These are phyloP conservation scores for Esox masquinongy DNA, from an alignment of 2,797 vertebrate species.

Conservation along the genomic window DNA sequence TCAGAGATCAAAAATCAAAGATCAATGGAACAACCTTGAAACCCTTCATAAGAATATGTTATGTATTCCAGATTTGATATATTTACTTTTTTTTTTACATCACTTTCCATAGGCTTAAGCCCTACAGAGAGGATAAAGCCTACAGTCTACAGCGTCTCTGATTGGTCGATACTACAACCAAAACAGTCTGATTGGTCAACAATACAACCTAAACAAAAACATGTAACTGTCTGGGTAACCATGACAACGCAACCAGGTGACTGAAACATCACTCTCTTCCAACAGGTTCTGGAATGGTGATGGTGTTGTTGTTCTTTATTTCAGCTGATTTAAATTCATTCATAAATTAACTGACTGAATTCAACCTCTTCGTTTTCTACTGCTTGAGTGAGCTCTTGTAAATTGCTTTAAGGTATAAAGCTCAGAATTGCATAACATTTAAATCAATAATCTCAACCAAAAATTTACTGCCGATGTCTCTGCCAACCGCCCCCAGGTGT, in stretches of 20 bases:
- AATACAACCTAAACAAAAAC: conserved; percentile 37
- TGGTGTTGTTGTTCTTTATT: neutral
- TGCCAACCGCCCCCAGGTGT: conserved; percentile 36
- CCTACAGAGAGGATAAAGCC: conserved; percentile 45
- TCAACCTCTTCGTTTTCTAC: too few species aligned
- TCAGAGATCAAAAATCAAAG: too few species aligned
- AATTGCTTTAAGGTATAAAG: neutral
- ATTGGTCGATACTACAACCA: conserved; percentile 8
- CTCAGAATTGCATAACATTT: neutral
- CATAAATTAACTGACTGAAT: too few species aligned
- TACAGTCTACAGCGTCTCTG: conserved; percentile 33
- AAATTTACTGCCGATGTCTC: neutral
- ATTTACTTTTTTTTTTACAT: neutral
- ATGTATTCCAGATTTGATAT: neutral
- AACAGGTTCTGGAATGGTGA: neutral
- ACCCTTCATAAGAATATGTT: neutral
- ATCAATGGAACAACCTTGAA: neutral
- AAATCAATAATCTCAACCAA: neutral
- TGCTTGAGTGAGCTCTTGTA: neutral
- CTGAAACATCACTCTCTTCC: neutral
- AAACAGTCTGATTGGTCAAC: neutral
- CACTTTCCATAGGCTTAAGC: conserved; percentile 43
- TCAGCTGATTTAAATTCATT: too few species aligned
- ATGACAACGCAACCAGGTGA: conserved; percentile 58
- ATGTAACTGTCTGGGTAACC: conserved; percentile 53